Evolutionary conservation across 2,797 vertebrate genomes (phyloP).

Genomic region (Diplodus sargus): DNA sequence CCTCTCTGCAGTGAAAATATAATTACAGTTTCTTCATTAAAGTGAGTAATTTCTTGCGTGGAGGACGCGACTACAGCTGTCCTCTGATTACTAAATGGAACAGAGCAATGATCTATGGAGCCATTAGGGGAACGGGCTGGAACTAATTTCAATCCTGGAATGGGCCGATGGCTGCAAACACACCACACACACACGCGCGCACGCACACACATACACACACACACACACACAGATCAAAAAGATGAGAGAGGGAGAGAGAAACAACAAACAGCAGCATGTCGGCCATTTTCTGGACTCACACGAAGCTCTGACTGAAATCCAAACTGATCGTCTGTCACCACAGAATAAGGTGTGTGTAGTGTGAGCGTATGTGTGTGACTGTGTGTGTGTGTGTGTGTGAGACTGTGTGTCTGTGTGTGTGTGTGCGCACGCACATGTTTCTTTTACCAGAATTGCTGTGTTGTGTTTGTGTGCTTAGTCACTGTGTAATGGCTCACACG

Average conservation of each 20-base stretch:
- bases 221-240: slow-evolving; percentile 56
- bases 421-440: background rate
- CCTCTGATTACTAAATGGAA: slow-evolving; percentile 87
- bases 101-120: slow-evolving; percentile 84
- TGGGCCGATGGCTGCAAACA: slow-evolving; percentile 62
- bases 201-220: slow-evolving; percentile 18
- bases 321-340: slow-evolving; percentile 40
- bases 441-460: slow-evolving; percentile 1
- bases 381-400: background rate
- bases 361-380: background rate
- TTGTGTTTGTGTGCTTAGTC: background rate
- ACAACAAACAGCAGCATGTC: slow-evolving; percentile 61
- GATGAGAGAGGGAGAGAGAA: slow-evolving; percentile 47
- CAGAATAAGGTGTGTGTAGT: slow-evolving; percentile 22
- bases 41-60: slow-evolving; percentile 80
- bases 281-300: slow-evolving; percentile 69
- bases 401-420: background rate
- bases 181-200: slow-evolving; percentile 32
- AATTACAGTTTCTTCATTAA: slow-evolving; percentile 84
- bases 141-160: slow-evolving; percentile 84
- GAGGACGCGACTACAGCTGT: slow-evolving; percentile 79
- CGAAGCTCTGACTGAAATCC: slow-evolving; percentile 39
- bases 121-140: slow-evolving; percentile 83
- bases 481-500: background rate
- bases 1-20: slow-evolving; percentile 73